phyloP scores from a whole-genome alignment of 1,140 invertebrate genomes.

The Macrobrachium nipponense region DNA sequence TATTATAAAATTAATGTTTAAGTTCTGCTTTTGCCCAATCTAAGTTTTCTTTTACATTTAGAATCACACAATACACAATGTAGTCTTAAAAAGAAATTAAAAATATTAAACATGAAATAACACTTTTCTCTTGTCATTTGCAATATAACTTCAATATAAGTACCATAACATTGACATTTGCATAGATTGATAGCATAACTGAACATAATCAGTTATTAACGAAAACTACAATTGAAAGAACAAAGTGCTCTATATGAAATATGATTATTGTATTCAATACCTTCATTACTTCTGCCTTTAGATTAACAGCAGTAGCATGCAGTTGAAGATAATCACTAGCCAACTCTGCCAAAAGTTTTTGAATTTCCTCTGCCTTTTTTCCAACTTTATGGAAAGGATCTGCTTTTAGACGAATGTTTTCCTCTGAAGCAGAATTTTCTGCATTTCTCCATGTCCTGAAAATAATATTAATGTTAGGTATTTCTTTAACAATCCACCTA shows the following conservation, averaged over 20 bases:
- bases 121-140: no score
- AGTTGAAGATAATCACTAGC: constrained; percentile 49
- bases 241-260: not conserved
- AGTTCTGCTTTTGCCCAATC: no score
- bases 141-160: no score
- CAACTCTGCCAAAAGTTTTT: constrained; percentile 41
- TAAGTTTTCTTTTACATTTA: no score
- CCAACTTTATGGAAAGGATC: constrained; percentile 49
- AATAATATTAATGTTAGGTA: no score
- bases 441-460: constrained; percentile 43
- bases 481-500: no score
- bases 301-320: constrained; percentile 38
- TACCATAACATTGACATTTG: no score
- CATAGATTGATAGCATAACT: no score
- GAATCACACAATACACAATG: no score
- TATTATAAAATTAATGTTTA: no score
- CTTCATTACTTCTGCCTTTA: constrained; percentile 58
- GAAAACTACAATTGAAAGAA: not conserved
- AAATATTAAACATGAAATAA: no score
- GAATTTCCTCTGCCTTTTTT: constrained; percentile 47
- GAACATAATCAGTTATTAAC: not conserved
- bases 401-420: constrained; percentile 49
- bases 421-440: constrained; percentile 49
- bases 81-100: no score
- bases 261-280: not conserved